These are phyloP conservation scores for Lates japonicus DNA, from an alignment of 2,797 vertebrate genomes.

Conservation along the genomic window DNA sequence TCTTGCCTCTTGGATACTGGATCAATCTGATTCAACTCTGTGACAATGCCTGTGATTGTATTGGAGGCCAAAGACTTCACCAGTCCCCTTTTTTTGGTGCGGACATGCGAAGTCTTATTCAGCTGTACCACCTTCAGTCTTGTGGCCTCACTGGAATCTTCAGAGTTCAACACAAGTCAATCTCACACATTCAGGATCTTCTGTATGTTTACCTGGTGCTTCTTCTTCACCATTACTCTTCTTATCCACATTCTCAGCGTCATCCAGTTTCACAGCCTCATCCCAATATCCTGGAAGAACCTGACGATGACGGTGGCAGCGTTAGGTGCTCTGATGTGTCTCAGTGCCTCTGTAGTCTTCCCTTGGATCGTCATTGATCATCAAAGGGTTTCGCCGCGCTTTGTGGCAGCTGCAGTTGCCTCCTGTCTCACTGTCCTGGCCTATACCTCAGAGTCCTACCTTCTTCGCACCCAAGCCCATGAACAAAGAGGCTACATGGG, in stretches of 20 bases:
- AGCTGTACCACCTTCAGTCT: constrained; percentile 84
- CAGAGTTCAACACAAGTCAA: rapidly evolving
- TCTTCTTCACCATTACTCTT: constrained; percentile 84
- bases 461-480: constrained; percentile 68
- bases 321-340: constrained; percentile 76
- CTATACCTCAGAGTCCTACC: constrained; percentile 75
- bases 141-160: constrained; percentile 53
- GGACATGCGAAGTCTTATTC: constrained; percentile 77
- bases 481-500: constrained; percentile 87
- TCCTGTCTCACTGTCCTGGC: constrained; percentile 79
- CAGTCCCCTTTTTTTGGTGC: constrained; percentile 80
- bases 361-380: constrained; percentile 64
- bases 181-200: constrained; percentile 58
- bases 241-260: constrained; percentile 82
- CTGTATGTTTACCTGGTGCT: constrained; percentile 87
- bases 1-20: constrained; percentile 18
- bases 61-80: constrained; percentile 81
- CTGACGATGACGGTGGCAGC: constrained; percentile 78
- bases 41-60: constrained; percentile 84
- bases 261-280: constrained; percentile 86
- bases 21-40: constrained; percentile 6
- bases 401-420: constrained; percentile 61
- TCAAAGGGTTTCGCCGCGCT: rapidly evolving
- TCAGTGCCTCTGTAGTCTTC: constrained; percentile 76
- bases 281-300: constrained; percentile 88